These are phyloP conservation scores for Fringilla coelebs DNA, from an alignment of 2,797 vertebrate genomes.

Conservation along the genomic window DNA sequence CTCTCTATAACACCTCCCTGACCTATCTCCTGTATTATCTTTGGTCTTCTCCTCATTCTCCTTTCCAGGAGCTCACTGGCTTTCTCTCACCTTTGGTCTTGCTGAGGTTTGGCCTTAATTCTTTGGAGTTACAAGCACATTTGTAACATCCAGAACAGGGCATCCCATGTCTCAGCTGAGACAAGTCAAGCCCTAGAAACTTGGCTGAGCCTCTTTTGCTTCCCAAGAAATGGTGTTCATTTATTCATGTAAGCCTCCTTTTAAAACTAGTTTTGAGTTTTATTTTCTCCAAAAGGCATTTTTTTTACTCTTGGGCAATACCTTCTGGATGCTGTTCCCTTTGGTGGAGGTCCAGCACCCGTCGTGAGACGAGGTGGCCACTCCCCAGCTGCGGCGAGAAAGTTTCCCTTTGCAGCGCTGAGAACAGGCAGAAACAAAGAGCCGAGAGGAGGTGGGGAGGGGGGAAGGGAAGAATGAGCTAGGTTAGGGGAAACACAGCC, in stretches of 20 bases:
- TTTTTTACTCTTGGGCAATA: neutral
- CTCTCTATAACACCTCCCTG: neutral
- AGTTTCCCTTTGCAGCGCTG: neutral
- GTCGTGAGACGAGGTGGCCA: neutral
- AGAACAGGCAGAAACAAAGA: constrained; percentile 14
- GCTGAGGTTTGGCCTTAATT: neutral
- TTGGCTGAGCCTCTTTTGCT: neutral
- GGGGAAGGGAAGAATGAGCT: constrained; percentile 19
- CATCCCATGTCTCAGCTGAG: neutral
- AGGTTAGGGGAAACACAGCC: constrained; percentile 26
- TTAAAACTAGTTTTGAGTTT: neutral
- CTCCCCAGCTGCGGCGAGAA: neutral
- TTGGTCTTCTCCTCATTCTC: neutral
- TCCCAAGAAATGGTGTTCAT: neutral
- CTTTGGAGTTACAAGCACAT: neutral
- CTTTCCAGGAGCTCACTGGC: neutral
- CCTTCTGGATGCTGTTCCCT: neutral
- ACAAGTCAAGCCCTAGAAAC: neutral
- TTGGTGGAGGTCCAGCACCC: neutral
- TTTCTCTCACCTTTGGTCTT: neutral
- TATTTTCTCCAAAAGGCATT: neutral
- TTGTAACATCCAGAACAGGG: neutral
- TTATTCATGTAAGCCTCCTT: neutral
- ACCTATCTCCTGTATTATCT: neutral
- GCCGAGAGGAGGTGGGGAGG: neutral